Evolutionary conservation across 2,888 invertebrate genomes (phyloP).

Genomic region (Tachina lurida): DNA sequence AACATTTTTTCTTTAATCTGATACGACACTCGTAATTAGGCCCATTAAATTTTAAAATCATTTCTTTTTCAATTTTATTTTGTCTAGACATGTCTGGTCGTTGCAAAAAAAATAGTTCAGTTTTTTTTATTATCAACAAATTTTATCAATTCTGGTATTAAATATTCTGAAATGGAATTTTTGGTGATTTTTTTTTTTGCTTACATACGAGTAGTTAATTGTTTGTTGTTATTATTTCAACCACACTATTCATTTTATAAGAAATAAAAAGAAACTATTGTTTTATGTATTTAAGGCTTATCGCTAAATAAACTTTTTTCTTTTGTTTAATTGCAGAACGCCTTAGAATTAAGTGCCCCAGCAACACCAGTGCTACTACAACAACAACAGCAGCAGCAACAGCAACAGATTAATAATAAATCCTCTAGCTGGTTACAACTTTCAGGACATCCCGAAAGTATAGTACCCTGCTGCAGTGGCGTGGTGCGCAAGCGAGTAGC

Average conservation of each 20-base stretch:
- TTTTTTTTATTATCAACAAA: conserved; percentile 5
- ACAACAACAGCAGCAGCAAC: conserved; percentile 84
- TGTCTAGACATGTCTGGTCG: conserved; percentile 14
- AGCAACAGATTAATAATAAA: conserved; percentile 73
- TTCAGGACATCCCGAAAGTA: conserved; percentile 95
- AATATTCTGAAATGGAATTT: conserved; percentile 14
- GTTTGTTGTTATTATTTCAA: conserved; percentile 15
- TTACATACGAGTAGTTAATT: conserved; percentile 9
- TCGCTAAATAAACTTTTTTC: conserved; percentile 50
- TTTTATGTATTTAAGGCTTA: conserved; percentile 15
- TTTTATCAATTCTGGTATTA: background rate
- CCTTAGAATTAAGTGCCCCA: conserved; percentile 94
- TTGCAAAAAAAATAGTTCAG: background rate
- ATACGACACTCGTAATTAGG: too few relatives aligned
- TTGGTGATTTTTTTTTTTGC: conserved; percentile 23
- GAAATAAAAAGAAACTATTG: conserved; percentile 15
- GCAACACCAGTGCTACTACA: conserved; percentile 93
- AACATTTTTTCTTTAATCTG: too few relatives aligned
- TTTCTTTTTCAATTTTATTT: background rate
- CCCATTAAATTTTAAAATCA: too few relatives aligned
- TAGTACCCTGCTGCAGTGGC: conserved; percentile 96
- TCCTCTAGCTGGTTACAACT: conserved; percentile 92
- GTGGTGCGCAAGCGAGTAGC: conserved; percentile 96
- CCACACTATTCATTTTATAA: background rate
- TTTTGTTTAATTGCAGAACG: conserved; percentile 87